Percentiles rank a stretch among this genome's conserved stretches.
phyloP scores from a whole-genome alignment of 2,888 invertebrate species.

The Eupithecia abbreviata region DNA sequence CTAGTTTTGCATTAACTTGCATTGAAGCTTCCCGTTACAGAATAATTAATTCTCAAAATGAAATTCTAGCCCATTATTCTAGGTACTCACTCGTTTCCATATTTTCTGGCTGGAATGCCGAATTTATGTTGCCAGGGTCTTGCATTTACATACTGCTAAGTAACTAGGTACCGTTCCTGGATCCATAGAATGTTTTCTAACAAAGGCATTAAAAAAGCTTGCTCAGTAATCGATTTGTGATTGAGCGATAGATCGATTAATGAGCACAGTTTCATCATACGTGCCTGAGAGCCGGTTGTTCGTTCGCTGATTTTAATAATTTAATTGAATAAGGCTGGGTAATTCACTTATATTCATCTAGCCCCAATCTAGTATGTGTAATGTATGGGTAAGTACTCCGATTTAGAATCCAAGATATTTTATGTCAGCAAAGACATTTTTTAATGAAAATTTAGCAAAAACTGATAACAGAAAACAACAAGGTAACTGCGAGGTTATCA shows the following conservation, averaged over 20 bases:
- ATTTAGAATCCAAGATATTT: no score
- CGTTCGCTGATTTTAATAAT: background rate
- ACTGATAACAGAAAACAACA: no score
- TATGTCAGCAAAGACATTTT: no score
- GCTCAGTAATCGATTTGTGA: no score
- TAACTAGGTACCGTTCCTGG: background rate
- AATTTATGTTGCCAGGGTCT: background rate
- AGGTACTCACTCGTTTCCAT: background rate
- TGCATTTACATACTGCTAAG: background rate
- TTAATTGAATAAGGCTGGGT: background rate
- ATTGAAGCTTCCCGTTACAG: background rate
- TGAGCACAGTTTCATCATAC: no score
- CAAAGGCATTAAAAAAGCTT: background rate
- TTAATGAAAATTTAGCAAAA: no score
- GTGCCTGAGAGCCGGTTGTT: background rate
- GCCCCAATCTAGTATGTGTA: no score
- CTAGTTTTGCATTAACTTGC: background rate
- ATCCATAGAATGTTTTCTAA: background rate
- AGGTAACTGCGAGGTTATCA: no score
- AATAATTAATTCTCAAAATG: constrained; percentile 1
- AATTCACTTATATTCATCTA: no score
- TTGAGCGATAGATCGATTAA: no score
- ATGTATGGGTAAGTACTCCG: no score
- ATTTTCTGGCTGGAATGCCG: background rate
- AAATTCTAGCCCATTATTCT: background rate